A percentile compares a stretch with the other conserved stretches of the same genome.
Conservation (phyloP, 2,888 invertebrate species). For the Aphrophora alni region DNA sequence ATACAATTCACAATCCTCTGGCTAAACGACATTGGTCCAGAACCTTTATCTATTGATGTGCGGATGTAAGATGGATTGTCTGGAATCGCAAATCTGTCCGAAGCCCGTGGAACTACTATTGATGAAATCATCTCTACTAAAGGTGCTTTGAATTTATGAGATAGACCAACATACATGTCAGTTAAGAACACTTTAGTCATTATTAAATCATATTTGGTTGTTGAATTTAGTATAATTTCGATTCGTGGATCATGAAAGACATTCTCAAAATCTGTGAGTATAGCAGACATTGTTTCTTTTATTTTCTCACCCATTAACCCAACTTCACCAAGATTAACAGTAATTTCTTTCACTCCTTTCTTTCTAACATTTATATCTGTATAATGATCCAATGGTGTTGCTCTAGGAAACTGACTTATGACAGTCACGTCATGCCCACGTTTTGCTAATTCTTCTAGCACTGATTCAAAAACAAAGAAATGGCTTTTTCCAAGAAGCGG, state of each 20-base stretch:
- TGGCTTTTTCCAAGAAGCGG: conserved; percentile 74
- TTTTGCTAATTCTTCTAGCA: conserved; percentile 65
- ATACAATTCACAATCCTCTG: background rate
- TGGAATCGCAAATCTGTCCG: background rate
- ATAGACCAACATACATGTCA: background rate
- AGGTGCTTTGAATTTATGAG: background rate
- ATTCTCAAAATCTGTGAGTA: background rate
- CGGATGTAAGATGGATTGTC: background rate
- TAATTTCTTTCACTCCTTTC: too few relatives aligned
- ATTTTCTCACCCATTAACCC: too few relatives aligned
- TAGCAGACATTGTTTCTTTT: background rate
- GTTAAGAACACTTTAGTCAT: background rate
- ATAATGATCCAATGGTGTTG: background rate
- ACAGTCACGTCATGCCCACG: conserved; percentile 73
- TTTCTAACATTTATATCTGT: background rate
- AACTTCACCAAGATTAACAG: too few relatives aligned
- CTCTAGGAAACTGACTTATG: conserved; percentile 67
- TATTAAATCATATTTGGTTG: background rate
- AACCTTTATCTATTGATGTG: background rate
- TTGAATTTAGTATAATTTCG: background rate
- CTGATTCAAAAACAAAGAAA: conserved; percentile 67
- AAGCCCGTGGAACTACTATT: background rate
- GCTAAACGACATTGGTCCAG: conserved; percentile 1
- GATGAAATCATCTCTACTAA: background rate
- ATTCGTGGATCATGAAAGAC: background rate